phyloP scores from a whole-genome alignment of 2,888 invertebrate genomes.

The Orthonychiurus folsomi region DNA sequence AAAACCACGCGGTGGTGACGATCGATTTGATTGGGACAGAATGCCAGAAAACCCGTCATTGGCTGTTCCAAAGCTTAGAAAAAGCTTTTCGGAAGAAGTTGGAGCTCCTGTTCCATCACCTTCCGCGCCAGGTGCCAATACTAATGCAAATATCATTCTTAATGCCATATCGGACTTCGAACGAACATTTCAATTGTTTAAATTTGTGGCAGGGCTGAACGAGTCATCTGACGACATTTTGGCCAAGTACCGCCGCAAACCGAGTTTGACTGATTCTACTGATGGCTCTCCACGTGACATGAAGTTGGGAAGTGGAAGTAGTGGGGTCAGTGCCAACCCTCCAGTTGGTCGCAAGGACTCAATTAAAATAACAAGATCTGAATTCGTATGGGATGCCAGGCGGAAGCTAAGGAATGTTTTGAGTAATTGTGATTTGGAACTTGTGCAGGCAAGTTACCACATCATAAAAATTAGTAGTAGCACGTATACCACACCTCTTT shows the following conservation, averaged over 20 bases:
- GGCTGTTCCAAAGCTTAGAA: slow-evolving; percentile 36
- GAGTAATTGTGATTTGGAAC: slow-evolving; percentile 63
- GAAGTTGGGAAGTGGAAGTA: slow-evolving; percentile 37
- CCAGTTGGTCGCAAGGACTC: slow-evolving; percentile 30
- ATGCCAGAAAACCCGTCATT: slow-evolving; percentile 28
- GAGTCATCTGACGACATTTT: slow-evolving; percentile 87
- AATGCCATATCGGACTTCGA: not conserved
- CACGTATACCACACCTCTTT: too few relatives aligned
- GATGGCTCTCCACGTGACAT: slow-evolving; percentile 44
- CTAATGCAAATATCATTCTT: not conserved
- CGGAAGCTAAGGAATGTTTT: slow-evolving; percentile 82
- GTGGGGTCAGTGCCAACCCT: not conserved
- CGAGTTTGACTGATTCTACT: slow-evolving; percentile 43
- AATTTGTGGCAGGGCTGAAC: slow-evolving; percentile 41
- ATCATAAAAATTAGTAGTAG: too few relatives aligned
- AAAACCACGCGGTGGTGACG: slow-evolving; percentile 47
- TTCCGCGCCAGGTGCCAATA: not conserved
- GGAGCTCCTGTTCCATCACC: slow-evolving; percentile 23
- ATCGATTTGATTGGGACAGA: slow-evolving; percentile 30
- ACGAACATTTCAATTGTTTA: slow-evolving; percentile 9
- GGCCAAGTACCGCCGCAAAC: slow-evolving; percentile 73
- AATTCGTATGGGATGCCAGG: slow-evolving; percentile 56
- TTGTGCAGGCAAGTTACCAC: slow-evolving; percentile 25
- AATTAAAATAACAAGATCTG: slow-evolving; percentile 35
- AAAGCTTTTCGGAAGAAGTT: slow-evolving; percentile 46